Evolutionary conservation across 2,888 invertebrate species (phyloP).

Genomic region (Griposia aprilina): DNA sequence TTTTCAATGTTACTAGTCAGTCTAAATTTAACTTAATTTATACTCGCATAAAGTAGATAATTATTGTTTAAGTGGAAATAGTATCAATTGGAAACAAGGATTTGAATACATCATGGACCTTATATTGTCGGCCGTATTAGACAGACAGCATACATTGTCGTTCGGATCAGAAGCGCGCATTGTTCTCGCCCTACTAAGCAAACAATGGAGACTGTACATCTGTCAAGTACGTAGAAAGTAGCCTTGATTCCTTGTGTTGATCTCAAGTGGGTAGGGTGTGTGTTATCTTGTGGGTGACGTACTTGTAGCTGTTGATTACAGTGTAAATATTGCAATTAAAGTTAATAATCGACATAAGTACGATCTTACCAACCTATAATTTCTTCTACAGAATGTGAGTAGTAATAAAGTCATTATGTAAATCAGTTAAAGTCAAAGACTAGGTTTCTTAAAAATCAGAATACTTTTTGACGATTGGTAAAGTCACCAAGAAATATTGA

Average conservation of each 20-base stretch:
- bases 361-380: background rate
- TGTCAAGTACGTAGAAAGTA: constrained; percentile 48
- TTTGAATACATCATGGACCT: background rate
- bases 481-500: background rate
- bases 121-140: constrained; percentile 23
- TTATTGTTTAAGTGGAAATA: background rate
- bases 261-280: constrained; percentile 18
- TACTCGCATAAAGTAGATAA: background rate
- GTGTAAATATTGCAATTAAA: background rate
- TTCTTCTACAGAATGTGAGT: background rate
- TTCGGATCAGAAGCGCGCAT: constrained; percentile 19
- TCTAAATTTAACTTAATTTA: background rate
- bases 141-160: constrained; percentile 31
- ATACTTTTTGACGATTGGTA: background rate
- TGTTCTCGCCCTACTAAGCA: constrained; percentile 56
- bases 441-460: background rate
- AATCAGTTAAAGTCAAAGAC: background rate
- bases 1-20: too few species aligned
- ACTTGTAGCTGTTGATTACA: background rate
- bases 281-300: constrained; percentile 4
- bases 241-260: constrained; percentile 22
- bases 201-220: constrained; percentile 43
- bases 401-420: background rate
- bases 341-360: background rate
- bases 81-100: background rate